phyloP scores from a whole-genome alignment of 2,888 invertebrate species.

The Trichacis sp. region DNA sequence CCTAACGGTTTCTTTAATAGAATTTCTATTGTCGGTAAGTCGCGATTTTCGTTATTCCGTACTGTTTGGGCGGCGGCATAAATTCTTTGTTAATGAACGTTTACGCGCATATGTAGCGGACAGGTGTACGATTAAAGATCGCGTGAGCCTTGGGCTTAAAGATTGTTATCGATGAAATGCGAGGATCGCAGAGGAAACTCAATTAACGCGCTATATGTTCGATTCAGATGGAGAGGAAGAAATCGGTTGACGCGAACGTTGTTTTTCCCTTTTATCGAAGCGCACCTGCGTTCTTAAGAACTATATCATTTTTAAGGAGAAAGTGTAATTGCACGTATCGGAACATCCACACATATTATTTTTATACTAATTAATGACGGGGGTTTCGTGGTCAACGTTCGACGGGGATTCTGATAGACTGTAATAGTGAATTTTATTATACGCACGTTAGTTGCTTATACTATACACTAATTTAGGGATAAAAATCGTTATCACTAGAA shows the following conservation, averaged over 20 bases:
- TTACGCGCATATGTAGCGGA: slow-evolving; percentile 26
- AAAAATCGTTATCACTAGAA: no score
- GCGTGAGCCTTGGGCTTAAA: slow-evolving; percentile 31
- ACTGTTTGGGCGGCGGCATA: background rate
- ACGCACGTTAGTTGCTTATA: no score
- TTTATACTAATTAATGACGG: no score
- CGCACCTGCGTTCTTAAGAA: slow-evolving; percentile 29
- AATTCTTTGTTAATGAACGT: slow-evolving; percentile 29
- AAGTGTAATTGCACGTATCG: no score
- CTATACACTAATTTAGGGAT: no score
- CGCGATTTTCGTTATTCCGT: slow-evolving; percentile 3
- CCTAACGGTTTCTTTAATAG: slow-evolving; percentile 49
- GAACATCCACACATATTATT: no score
- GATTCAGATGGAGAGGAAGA: slow-evolving; percentile 22
- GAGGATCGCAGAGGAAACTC: slow-evolving; percentile 50
- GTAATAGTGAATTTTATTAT: no score
- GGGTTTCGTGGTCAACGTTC: no score
- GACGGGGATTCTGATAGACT: no score
- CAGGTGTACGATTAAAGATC: slow-evolving; percentile 35
- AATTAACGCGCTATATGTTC: slow-evolving; percentile 47
- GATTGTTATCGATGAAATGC: slow-evolving; percentile 40
- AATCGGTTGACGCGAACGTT: slow-evolving; percentile 11
- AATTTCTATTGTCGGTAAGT: slow-evolving; percentile 26
- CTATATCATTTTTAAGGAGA: no score
- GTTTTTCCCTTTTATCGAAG: slow-evolving; percentile 6